Conservation (phyloP, 2,797 vertebrate species). For the Ctenopoma multispine region DNA sequence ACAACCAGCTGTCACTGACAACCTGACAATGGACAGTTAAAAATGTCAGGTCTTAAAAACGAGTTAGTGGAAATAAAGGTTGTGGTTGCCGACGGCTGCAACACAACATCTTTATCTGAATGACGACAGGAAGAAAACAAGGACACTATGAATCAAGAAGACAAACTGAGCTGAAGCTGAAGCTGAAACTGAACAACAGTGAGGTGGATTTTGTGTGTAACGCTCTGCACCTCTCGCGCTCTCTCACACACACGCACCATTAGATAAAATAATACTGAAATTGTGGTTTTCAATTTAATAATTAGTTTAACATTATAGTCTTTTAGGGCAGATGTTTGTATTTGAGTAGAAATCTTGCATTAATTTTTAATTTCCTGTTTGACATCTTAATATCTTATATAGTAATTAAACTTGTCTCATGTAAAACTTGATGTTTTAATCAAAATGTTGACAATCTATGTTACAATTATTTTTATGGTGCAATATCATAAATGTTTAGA, state of each 20-base stretch:
- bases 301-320: constrained; percentile 12
- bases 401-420: constrained; percentile 34
- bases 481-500: constrained; percentile 16
- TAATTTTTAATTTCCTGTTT: not conserved
- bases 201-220: constrained; percentile 16
- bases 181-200: constrained; percentile 21
- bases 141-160: constrained; percentile 3
- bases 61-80: constrained; percentile 13
- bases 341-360: constrained; percentile 4
- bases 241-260: not conserved
- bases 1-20: not conserved
- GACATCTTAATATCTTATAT: not conserved
- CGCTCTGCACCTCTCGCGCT: no score
- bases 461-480: constrained; percentile 17
- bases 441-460: constrained; percentile 56
- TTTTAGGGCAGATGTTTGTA: not conserved
- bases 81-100: not conserved
- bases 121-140: not conserved
- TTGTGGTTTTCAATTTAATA: not conserved
- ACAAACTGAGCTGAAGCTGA: not conserved
- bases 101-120: constrained; percentile 6
- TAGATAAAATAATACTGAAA: not conserved
- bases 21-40: constrained; percentile 10
- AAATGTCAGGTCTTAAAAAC: not conserved
- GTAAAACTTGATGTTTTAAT: constrained; percentile 32